Base-by-base conservation (phyloP, 2,888 invertebrate species). In the Odiellus spinosus region DNA sequence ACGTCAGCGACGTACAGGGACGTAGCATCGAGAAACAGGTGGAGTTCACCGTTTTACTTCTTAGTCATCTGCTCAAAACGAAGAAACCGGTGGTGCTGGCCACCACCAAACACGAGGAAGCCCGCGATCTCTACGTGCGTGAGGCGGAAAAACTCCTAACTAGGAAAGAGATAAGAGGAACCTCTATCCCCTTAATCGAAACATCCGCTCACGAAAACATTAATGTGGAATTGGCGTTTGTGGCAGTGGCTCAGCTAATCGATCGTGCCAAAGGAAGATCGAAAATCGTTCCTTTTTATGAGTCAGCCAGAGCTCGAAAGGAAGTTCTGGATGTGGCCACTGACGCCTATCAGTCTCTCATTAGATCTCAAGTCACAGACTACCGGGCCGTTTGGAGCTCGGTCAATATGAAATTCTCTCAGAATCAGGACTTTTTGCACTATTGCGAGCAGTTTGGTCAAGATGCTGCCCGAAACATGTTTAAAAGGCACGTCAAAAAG, bases 131-230 rank as follows among this genome's bases (percentile, higher is more conserved):
- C 53, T 87, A 83, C 54, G 76, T 86, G 1, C 74, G 83, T 45
- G 93, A 93, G 67, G 88, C 86, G 0, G 90, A 91, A 62, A 79
- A 82, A 59, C 70, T 96, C 53, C 77, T 90, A 26, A 76, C 77
- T 61, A 75, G 88, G 45, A 91, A 91, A 66, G 93, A 95, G 67
- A 88, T 86, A 67, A 87, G 87, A 63, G 56, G 58, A 26, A 48
- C 46, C 35, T 76, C 77, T 60, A 82, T 95, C 58, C 81, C 84
- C 3, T 71, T 95, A 39, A 80, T 96, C 46, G 95, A 96, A 71
- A 87, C 90, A 0, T 95, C 93, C 6, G 81, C 95, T 14, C 90
- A 93, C 62, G 86, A 90, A 61, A 91, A 88, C 61, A 88, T 96
- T 54, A 96, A 96, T 64, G 84, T 93, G 35, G 93, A 96, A 62